Base-by-base conservation (phyloP, 2,113 vertebrate species). In the Macheiramphus alcinus region DNA sequence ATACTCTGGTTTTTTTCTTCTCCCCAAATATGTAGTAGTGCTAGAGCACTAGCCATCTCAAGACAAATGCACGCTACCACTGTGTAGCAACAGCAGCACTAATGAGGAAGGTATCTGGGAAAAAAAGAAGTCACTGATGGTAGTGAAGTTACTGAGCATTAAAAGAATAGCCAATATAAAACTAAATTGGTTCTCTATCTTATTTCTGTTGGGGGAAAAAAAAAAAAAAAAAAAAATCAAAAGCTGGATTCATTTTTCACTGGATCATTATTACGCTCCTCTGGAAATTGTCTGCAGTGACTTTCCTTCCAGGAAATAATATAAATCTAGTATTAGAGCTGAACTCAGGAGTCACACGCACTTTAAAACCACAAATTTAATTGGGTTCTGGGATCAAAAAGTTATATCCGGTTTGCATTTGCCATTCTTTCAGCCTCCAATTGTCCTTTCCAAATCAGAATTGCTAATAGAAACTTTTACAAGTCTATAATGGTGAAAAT, bases 221-320 rank as follows among this genome's bases (percentile, higher is more conserved):
- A 32, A 59, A 72, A 90, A 85, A 90, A 85, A 85, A n/a, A n/a
- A n/a, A n/a, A n/a, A n/a, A n/a, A n/a, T 88, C 62, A 93, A 89
- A 97, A 88, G 80, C 55, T 86, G 67, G 85, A 88, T 92, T 94
- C 95, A 91, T 93, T 96, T 96, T 95, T 96, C 53, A 95, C 75
- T 92, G 62, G 80, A 97, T 97, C 93, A 96, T 96, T 96, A 95
- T 92, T 92, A 97, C 95, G 73, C 82, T 97, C 58, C 83, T 96
- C 93, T 97, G 87, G 94, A 96, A 97, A 97, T 89, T 93, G 86
- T 96, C 87, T 93, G 88, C 93, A 91, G 63, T 95, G 81, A 96
- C 75, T 96, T 97, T 95, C 92, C 95, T 97, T 97, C 84, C 96
- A 95, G 85, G 94, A 97, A 98, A 97, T 96, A 96, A 96, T 92